Evolutionary conservation across 2,797 vertebrate species (phyloP).

Genomic region (Eospalax fontanierii): DNA sequence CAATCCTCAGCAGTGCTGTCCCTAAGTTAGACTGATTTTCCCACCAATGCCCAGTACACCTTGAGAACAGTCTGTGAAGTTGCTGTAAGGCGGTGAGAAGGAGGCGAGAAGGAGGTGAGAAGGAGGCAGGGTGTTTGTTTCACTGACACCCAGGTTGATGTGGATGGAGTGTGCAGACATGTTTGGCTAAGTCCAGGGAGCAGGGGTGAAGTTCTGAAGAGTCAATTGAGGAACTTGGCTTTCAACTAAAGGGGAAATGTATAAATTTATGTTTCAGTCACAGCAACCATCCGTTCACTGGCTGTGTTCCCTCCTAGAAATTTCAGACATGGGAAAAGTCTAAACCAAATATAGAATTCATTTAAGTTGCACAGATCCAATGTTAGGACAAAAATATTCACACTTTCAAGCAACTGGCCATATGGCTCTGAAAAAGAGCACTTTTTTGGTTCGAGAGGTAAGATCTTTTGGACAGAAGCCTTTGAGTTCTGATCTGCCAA

Average conservation of each 20-base stretch:
- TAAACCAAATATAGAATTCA: conserved; percentile 82
- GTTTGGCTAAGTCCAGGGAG: conserved; percentile 44
- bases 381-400: conserved; percentile 74
- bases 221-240: conserved; percentile 73
- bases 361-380: conserved; percentile 74
- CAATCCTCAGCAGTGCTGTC: background rate
- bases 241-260: conserved; percentile 73
- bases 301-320: conserved; percentile 79
- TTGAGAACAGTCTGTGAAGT: conserved; percentile 24
- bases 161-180: background rate
- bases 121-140: background rate
- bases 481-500: conserved; percentile 57
- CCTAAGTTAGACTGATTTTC: background rate
- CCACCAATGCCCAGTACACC: background rate
- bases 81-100: background rate
- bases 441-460: conserved; percentile 65
- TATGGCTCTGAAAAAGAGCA: conserved; percentile 63
- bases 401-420: conserved; percentile 71
- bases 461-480: conserved; percentile 43
- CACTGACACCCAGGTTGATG: conserved; percentile 28
- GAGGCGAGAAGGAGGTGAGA: too few species aligned
- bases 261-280: conserved; percentile 81
- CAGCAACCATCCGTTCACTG: conserved; percentile 79
- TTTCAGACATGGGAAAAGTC: conserved; percentile 81
- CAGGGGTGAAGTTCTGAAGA: background rate